phyloP scores from a whole-genome alignment of 1,140 invertebrate genomes.

The Lucilia sericata region DNA sequence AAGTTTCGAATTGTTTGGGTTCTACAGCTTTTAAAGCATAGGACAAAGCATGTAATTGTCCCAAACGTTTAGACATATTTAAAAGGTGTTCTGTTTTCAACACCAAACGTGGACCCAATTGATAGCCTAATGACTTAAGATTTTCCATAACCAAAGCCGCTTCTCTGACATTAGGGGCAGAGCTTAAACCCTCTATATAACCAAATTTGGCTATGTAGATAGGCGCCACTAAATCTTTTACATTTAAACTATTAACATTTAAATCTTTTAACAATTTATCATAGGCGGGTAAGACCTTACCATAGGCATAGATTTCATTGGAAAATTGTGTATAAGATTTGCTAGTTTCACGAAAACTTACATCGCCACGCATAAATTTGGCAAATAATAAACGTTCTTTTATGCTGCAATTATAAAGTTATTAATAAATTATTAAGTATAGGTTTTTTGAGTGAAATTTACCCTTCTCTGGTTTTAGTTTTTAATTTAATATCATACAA shows the following conservation, averaged over 20 bases:
- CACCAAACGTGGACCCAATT: slow-evolving; percentile 55
- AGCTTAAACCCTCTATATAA: slow-evolving; percentile 52
- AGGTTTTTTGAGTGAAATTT: no score
- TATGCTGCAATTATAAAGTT: neutral
- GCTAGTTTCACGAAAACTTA: slow-evolving; percentile 55
- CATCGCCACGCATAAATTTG: slow-evolving; percentile 64
- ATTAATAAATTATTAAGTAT: no score
- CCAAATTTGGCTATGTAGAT: slow-evolving; percentile 57
- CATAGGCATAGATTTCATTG: slow-evolving; percentile 61
- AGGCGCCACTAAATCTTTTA: slow-evolving; percentile 54
- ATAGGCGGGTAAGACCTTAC: slow-evolving; percentile 57
- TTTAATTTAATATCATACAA: slow-evolving; percentile 59
- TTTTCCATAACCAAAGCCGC: slow-evolving; percentile 62
- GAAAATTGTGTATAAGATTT: slow-evolving; percentile 61
- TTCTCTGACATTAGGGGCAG: slow-evolving; percentile 47
- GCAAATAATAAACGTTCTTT: slow-evolving; percentile 54
- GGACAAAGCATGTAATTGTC: slow-evolving; percentile 59
- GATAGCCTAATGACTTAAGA: slow-evolving; percentile 56
- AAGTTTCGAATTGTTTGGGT: slow-evolving; percentile 52
- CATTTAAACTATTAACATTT: slow-evolving; percentile 16
- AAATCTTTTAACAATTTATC: slow-evolving; percentile 53
- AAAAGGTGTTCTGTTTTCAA: slow-evolving; percentile 58
- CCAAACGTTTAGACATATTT: slow-evolving; percentile 56
- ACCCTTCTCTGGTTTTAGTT: slow-evolving; percentile 40
- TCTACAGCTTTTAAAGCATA: slow-evolving; percentile 58